Base-by-base conservation (phyloP, 2,888 invertebrate species). In the Ischnura elegans region DNA sequence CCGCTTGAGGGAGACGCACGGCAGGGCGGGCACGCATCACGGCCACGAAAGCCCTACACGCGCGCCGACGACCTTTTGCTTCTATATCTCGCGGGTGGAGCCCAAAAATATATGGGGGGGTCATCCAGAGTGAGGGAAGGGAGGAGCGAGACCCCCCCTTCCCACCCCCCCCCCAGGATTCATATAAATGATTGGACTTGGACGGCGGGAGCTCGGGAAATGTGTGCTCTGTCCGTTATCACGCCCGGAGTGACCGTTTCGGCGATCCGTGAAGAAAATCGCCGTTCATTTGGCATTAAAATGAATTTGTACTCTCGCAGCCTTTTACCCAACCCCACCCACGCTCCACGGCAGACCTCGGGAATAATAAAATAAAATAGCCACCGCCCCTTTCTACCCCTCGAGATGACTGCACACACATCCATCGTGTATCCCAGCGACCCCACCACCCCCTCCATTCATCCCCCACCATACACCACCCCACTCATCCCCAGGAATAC, bases 211-310 rank as follows among this genome's bases (percentile, higher is more conserved):
- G 86, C 86, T n/a, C n/a, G 45, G 45, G 45, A 86, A 43, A 86
- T 86, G 86, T 86, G 86, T 86, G 86, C 46, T 76, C 42, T 86
- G 8, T 45, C 43, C 46, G 86, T 46, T 46, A 45, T 86, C 61
- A 90, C 90, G 61, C 86, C 46, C 86, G 43, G 43, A 66, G 43
- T 55, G 90, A 43, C 90, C 90, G 55, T 61, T 61, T 90, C 90
- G 55, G 10, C 90, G 55, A 90, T 43, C 55, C 90, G 90, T 90
- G 66, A 90, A 61, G 43, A 66, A 76, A 76, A 90, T 90, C 90
- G 90, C 43, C 90, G 86, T 90, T 90, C 90, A 61, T 66, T 90
- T 90, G 55, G 66, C 90, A 90, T 90, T 90, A 90, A 90, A 90
- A 90, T 90, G 90, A 90, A 90, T 90, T 90, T 90, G 90, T 90